Evolutionary conservation across 2,888 invertebrate species (phyloP).

Genomic region (Cataglyphis altisquamis): DNA sequence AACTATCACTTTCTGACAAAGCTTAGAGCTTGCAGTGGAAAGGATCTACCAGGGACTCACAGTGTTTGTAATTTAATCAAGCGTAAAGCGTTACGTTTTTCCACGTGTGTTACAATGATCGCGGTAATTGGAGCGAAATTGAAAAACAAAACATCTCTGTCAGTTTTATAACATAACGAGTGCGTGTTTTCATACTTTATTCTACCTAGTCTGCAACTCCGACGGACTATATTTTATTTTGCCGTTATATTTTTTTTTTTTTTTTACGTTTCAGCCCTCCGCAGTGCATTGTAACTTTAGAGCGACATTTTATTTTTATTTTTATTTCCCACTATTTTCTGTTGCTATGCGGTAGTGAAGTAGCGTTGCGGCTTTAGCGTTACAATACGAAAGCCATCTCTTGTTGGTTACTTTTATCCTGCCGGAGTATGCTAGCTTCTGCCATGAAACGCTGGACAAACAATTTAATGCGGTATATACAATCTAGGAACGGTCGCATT

Average conservation of each 20-base stretch:
- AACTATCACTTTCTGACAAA: neutral
- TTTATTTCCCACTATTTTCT: constrained; percentile 50
- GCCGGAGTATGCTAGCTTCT: constrained; percentile 16
- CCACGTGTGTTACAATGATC: neutral
- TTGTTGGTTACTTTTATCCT: constrained; percentile 47
- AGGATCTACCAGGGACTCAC: neutral
- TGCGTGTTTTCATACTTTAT: constrained; percentile 40
- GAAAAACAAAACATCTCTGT: constrained; percentile 18
- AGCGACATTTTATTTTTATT: constrained; percentile 50
- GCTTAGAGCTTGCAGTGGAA: neutral
- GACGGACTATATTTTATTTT: constrained; percentile 42
- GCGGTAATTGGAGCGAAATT: constrained; percentile 8
- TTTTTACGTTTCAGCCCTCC: constrained; percentile 27
- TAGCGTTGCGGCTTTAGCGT: constrained; percentile 43
- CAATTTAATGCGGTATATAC: constrained; percentile 29
- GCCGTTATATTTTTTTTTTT: constrained; percentile 21
- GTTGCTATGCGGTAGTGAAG: constrained; percentile 15
- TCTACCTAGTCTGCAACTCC: constrained; percentile 27
- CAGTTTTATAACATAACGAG: constrained; percentile 23
- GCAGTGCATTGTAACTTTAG: constrained; percentile 44
- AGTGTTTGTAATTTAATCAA: neutral
- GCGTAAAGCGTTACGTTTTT: neutral
- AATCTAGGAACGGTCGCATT: constrained; percentile 1
- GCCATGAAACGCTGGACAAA: constrained; percentile 22
- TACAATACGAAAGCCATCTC: constrained; percentile 23